phyloP scores from a whole-genome alignment of 2,888 invertebrate species.

The Sympetrum striolatum region DNA sequence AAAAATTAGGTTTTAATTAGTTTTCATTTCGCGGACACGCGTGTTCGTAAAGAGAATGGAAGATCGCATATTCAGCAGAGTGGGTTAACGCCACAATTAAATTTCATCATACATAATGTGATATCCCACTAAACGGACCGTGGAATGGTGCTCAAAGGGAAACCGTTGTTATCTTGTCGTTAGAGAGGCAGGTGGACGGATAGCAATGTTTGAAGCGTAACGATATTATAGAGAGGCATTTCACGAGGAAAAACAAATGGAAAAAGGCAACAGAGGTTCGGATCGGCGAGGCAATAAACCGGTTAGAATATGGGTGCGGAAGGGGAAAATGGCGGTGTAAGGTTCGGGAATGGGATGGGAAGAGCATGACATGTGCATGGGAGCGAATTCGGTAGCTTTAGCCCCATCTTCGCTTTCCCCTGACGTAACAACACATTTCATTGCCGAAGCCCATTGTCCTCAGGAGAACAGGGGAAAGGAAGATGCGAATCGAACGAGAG shows the following conservation, averaged over 20 bases:
- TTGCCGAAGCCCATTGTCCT: background rate
- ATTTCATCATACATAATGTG: too few species aligned
- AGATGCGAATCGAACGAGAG: background rate
- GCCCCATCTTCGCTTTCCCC: background rate
- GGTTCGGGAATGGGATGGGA: background rate
- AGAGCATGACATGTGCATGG: background rate
- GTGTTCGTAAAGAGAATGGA: too few species aligned
- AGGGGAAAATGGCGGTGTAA: background rate
- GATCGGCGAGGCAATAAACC: background rate
- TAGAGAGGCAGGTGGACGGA: too few species aligned
- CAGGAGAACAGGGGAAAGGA: background rate
- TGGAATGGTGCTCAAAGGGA: too few species aligned
- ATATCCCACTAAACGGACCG: too few species aligned
- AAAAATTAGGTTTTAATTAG: too few species aligned
- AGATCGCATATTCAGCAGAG: too few species aligned
- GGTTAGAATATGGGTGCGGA: background rate
- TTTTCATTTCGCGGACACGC: too few species aligned
- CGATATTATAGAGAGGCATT: background rate
- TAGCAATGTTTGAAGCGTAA: too few species aligned
- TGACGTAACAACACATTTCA: constrained; percentile 34
- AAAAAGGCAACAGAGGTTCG: background rate
- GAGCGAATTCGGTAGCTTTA: background rate
- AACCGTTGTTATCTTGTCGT: too few species aligned
- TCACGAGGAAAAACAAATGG: background rate
- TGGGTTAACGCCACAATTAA: too few species aligned